Conservation (phyloP, 1,140 invertebrate genomes). For the Caerostris extrusa region DNA sequence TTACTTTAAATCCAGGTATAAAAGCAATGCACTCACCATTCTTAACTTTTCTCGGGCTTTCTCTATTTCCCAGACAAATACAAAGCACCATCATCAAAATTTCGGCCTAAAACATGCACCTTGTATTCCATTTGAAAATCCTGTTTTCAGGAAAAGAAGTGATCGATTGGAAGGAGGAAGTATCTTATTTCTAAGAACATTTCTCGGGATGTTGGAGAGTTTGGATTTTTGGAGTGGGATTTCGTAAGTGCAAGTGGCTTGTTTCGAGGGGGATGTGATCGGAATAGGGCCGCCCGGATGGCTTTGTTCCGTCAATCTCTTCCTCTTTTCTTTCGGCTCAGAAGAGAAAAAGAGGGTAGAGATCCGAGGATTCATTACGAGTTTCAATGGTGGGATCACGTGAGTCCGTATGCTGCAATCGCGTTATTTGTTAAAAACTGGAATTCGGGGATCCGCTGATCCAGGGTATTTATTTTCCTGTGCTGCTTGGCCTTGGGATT, state of each 20-base stretch:
- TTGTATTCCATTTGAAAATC: constrained; percentile 10
- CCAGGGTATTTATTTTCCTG: not conserved
- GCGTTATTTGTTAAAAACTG: not conserved
- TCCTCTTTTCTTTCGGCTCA: constrained; percentile 36
- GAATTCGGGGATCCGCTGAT: not conserved
- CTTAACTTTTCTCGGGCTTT: not conserved
- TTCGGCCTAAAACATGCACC: constrained; percentile 45
- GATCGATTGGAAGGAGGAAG: constrained; percentile 67
- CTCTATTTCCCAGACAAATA: not conserved
- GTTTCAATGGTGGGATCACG: constrained; percentile 67
- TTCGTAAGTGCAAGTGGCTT: constrained; percentile 73
- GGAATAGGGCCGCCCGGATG: constrained; percentile 44
- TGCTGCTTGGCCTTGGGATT: too few species aligned
- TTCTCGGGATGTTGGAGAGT: constrained; percentile 56
- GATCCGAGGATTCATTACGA: constrained; percentile 50
- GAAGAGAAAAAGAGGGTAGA: too few species aligned
- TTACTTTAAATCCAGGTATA: too few species aligned
- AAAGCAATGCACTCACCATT: not conserved
- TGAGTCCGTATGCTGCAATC: constrained; percentile 1
- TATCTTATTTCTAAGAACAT: constrained; percentile 76
- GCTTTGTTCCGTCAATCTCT: constrained; percentile 68
- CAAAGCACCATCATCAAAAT: not conserved
- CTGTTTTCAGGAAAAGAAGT: constrained; percentile 27
- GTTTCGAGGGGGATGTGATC: constrained; percentile 75
- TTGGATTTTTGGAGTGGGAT: constrained; percentile 71